These are phyloP conservation scores for Corvus moneduloides DNA, from an alignment of 2,113 vertebrate genomes.

Conservation along the genomic window DNA sequence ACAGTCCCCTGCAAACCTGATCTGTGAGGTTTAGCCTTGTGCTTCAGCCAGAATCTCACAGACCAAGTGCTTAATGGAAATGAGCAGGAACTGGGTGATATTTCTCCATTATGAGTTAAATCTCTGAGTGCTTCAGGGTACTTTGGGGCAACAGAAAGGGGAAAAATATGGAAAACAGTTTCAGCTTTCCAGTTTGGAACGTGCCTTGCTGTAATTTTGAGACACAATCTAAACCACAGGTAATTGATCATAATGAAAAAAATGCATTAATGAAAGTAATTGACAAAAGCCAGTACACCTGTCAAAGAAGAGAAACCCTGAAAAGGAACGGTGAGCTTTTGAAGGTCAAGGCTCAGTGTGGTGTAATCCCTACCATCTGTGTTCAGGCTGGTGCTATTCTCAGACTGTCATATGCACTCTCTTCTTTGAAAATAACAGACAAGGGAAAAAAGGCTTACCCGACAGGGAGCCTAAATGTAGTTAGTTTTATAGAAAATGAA, in stretches of 20 bases:
- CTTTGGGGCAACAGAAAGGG: neutral
- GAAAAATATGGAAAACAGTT: neutral
- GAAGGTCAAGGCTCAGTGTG: constrained; percentile 78
- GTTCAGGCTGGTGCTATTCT: constrained; percentile 73
- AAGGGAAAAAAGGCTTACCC: constrained; percentile 64
- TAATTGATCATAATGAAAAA: constrained; percentile 61
- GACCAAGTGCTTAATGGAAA: neutral
- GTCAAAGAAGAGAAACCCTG: constrained; percentile 75
- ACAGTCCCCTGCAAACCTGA: neutral
- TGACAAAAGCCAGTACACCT: constrained; percentile 73
- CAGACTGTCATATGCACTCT: constrained; percentile 71
- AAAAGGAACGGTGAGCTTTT: constrained; percentile 71
- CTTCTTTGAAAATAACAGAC: constrained; percentile 77
- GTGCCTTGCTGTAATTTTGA: constrained; percentile 27
- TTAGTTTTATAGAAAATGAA: constrained; percentile 75
- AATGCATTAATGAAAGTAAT: constrained; percentile 74
- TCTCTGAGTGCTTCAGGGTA: neutral
- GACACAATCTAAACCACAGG: neutral
- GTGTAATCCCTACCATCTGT: constrained; percentile 82
- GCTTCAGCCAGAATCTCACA: constrained; percentile 13
- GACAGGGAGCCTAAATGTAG: constrained; percentile 73
- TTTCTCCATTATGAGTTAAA: neutral
- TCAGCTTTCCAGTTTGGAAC: neutral
- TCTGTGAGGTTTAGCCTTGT: neutral
- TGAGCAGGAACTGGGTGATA: neutral